Evolutionary conservation across 2,113 vertebrate species (phyloP).

Genomic region (Calidris pygmaea): DNA sequence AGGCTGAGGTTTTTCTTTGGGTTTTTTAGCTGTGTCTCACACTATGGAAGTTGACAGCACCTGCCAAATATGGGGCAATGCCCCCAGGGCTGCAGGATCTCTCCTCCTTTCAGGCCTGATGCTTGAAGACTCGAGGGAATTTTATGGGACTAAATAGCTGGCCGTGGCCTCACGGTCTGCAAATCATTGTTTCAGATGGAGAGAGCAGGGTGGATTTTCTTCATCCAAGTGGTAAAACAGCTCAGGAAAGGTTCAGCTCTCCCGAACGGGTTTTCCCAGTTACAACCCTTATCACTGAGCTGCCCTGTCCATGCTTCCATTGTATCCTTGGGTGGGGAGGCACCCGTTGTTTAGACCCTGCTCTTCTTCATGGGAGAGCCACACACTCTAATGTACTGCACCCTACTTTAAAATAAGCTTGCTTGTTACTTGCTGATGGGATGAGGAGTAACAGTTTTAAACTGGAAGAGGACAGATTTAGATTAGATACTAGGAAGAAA

Average conservation of each 20-base stretch:
- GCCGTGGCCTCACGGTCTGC: background rate
- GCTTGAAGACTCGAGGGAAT: background rate
- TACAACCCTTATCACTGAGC: background rate
- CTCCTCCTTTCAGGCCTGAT: background rate
- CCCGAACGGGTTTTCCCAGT: fast-evolving
- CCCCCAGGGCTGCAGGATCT: background rate
- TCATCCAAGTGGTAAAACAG: background rate
- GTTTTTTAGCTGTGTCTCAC: background rate
- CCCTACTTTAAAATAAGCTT: background rate
- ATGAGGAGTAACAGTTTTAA: background rate
- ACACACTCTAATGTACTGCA: background rate
- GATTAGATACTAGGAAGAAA: background rate
- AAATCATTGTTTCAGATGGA: background rate
- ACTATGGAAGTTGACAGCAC: background rate
- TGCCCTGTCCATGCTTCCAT: background rate
- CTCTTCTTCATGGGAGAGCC: background rate
- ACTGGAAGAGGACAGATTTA: background rate
- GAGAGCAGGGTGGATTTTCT: background rate
- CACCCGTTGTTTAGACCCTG: background rate
- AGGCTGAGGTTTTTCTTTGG: background rate
- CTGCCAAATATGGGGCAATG: background rate
- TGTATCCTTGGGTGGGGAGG: background rate
- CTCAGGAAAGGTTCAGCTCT: background rate
- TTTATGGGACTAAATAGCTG: background rate
- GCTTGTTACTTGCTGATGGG: background rate